Evolutionary conservation across 2,888 invertebrate genomes (phyloP).

Genomic region (Disparrhopalites patrizii): DNA sequence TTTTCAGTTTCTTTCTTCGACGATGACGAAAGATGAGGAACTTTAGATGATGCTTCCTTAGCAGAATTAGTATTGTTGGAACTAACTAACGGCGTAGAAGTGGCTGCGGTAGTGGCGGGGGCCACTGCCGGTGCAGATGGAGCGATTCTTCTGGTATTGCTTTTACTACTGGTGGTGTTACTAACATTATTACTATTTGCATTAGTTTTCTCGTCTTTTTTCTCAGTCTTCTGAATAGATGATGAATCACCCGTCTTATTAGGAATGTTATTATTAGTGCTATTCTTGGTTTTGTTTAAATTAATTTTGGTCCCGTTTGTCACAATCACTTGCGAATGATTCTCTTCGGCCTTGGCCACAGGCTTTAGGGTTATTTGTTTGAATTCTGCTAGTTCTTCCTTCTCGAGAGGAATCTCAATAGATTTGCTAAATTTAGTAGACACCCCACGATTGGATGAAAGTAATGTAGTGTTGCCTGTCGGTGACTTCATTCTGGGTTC

Average conservation of each 20-base stretch:
- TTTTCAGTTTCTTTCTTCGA: no score
- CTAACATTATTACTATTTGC: neutral
- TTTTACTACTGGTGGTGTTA: neutral
- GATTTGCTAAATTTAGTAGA: neutral
- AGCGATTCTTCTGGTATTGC: no score
- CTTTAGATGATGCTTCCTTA: no score
- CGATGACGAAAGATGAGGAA: no score
- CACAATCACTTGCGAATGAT: conserved; percentile 14
- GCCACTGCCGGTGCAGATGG: neutral
- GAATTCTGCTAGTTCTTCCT: conserved; percentile 24
- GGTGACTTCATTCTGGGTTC: conserved; percentile 4
- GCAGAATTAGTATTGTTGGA: neutral
- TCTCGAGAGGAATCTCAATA: conserved; percentile 6
- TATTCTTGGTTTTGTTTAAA: neutral
- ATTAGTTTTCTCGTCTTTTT: conserved; percentile 22
- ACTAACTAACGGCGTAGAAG: neutral
- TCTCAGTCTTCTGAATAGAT: conserved; percentile 12
- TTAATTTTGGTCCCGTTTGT: neutral
- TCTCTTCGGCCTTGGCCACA: neutral
- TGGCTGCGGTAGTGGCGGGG: neutral
- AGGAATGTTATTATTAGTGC: neutral
- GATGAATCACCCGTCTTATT: conserved; percentile 13
- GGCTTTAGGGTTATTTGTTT: conserved; percentile 26
- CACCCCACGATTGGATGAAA: neutral
- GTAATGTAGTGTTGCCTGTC: neutral